Percentiles rank a stretch among this genome's conserved stretches.
Conservation (phyloP, 2,888 invertebrate genomes). For the Branchipolynoe longqiensis region DNA sequence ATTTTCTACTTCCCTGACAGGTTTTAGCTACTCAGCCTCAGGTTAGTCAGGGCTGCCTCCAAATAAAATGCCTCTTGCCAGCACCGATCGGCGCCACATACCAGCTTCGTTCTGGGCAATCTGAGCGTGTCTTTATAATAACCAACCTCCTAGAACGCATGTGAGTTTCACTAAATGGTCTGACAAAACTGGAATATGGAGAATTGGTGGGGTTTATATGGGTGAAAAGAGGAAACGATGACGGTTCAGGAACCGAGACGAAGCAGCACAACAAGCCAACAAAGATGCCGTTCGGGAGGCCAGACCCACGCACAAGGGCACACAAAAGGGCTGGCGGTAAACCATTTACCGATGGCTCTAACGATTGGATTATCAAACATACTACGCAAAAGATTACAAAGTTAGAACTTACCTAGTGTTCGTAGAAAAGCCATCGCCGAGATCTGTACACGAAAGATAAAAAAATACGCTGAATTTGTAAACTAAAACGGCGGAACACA, state of each 20-base stretch:
- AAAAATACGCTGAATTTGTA: slow-evolving; percentile 47
- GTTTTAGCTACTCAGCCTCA: neutral
- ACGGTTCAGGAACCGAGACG: slow-evolving; percentile 11
- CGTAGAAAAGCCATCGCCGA: slow-evolving; percentile 17
- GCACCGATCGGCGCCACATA: neutral
- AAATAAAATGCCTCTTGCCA: neutral
- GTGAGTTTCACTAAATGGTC: neutral
- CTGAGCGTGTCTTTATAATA: neutral
- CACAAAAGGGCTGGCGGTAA: slow-evolving; percentile 1
- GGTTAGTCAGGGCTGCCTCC: neutral
- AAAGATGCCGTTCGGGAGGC: slow-evolving; percentile 12
- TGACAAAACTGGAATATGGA: neutral
- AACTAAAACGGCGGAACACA: slow-evolving; percentile 49
- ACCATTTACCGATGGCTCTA: neutral
- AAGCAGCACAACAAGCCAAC: slow-evolving; percentile 34
- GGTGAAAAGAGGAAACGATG: neutral
- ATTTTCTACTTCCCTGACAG: slow-evolving; percentile 18
- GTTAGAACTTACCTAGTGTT: slow-evolving; percentile 6
- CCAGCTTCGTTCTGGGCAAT: neutral
- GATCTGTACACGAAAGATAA: slow-evolving; percentile 30
- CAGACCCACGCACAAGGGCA: slow-evolving; percentile 51
- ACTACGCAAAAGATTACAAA: neutral
- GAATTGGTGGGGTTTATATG: neutral
- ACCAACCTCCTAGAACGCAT: neutral
- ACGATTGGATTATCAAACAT: neutral